Percentiles rank a stretch among this genome's conserved stretches.
Evolutionary conservation across 2,888 invertebrate genomes (phyloP).

Genomic region (Ophion slaviceki): DNA sequence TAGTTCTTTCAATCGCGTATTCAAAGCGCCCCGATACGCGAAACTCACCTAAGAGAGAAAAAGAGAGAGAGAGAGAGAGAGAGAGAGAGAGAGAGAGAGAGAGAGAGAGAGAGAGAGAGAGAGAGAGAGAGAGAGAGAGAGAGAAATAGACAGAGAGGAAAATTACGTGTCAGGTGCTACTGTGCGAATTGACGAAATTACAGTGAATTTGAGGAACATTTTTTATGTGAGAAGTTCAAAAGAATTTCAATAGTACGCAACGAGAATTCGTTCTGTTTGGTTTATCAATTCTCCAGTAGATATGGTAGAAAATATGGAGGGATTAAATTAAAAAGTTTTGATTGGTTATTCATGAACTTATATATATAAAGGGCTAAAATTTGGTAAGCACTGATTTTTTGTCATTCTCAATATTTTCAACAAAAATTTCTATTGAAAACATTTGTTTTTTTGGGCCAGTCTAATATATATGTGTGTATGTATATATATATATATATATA

Average conservation of each 20-base stretch:
- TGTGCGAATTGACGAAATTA: conserved; percentile 9
- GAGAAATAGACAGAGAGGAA: background rate
- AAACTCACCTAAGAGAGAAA: conserved; percentile 15
- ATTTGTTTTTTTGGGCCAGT: too few relatives aligned
- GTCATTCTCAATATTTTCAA: too few relatives aligned
- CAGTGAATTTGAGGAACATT: background rate
- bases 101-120: background rate
- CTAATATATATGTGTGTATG: too few relatives aligned
- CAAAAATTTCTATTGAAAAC: too few relatives aligned
- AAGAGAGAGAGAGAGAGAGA: background rate
- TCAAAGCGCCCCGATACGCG: background rate
- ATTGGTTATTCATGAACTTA: too few relatives aligned
- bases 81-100: too few relatives aligned
- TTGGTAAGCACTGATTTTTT: too few relatives aligned
- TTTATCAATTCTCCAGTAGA: background rate
- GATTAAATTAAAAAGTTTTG: too few relatives aligned
- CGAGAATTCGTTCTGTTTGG: background rate
- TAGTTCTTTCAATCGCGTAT: conserved; percentile 23
- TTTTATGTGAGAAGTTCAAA: background rate
- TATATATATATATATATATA: too few relatives aligned
- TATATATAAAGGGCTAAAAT: too few relatives aligned
- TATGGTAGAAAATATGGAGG: too few relatives aligned
- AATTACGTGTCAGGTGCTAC: conserved; percentile 42
- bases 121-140: too few relatives aligned
- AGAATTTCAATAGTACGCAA: background rate